Conservation (phyloP, 2,113 vertebrate genomes). For the Macrotis lagotis region DNA sequence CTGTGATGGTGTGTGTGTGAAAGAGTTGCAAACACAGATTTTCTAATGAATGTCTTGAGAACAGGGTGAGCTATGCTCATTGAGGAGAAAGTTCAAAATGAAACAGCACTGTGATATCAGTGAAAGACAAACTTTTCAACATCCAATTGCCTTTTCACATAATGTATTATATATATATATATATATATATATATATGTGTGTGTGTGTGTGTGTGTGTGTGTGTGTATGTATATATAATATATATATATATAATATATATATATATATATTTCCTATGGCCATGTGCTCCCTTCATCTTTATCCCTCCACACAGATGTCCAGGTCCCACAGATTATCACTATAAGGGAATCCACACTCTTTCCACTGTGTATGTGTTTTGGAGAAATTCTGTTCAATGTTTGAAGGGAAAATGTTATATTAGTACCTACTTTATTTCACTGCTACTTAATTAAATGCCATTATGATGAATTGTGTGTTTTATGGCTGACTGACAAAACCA, state of each 20-base stretch:
- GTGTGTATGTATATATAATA: no score
- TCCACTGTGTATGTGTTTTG: background rate
- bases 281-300: background rate
- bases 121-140: background rate
- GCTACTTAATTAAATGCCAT: background rate
- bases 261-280: background rate
- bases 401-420: background rate
- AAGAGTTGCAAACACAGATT: background rate
- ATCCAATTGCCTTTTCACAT: background rate
- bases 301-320: background rate
- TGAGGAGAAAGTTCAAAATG: background rate
- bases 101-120: background rate
- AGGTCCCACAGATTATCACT: background rate
- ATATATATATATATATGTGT: no score
- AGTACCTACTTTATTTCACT: background rate
- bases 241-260: no score
- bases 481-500: background rate
- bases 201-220: no score
- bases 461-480: background rate
- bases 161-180: no score
- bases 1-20: background rate
- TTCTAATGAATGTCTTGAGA: background rate
- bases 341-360: background rate
- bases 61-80: background rate
- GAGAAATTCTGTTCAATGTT: background rate